A percentile compares a stretch with the other conserved stretches of the same genome.
Evolutionary conservation across 2,113 vertebrate species (phyloP).

Genomic region (Anhinga rufa): DNA sequence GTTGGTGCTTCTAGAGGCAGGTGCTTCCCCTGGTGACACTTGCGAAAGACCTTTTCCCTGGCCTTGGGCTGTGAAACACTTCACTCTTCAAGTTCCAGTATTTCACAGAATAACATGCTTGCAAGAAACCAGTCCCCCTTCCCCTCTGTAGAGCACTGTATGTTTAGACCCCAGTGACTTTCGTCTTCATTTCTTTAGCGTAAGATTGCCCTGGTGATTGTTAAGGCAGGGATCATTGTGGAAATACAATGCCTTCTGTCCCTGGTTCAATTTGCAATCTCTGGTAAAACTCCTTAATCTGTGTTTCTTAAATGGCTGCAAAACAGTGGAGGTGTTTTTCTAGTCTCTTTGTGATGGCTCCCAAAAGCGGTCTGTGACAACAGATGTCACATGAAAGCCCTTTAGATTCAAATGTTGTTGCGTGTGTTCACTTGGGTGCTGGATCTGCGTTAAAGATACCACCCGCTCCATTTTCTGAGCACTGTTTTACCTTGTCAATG

Average conservation of each 20-base stretch:
- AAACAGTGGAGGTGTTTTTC: neutral
- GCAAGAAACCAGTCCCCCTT: neutral
- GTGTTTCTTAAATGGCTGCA: neutral
- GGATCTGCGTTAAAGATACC: neutral
- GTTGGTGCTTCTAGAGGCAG: neutral
- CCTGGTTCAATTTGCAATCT: neutral
- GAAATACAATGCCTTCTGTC: neutral
- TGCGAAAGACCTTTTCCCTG: neutral
- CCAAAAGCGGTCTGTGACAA: neutral
- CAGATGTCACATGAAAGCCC: neutral
- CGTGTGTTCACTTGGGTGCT: neutral
- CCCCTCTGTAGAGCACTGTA: neutral
- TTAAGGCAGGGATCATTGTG: neutral
- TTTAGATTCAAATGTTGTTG: neutral
- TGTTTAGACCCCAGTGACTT: neutral
- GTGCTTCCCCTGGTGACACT: neutral
- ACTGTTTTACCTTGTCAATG: rapidly evolving
- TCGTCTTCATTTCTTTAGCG: neutral
- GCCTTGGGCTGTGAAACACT: neutral
- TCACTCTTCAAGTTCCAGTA: neutral
- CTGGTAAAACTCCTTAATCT: neutral
- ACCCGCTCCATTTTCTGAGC: neutral
- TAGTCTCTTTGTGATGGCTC: neutral
- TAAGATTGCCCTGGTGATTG: neutral
- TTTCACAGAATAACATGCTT: neutral